Evolutionary conservation across 2,113 vertebrate species (phyloP).

Genomic region (Xiphophorus hellerii): DNA sequence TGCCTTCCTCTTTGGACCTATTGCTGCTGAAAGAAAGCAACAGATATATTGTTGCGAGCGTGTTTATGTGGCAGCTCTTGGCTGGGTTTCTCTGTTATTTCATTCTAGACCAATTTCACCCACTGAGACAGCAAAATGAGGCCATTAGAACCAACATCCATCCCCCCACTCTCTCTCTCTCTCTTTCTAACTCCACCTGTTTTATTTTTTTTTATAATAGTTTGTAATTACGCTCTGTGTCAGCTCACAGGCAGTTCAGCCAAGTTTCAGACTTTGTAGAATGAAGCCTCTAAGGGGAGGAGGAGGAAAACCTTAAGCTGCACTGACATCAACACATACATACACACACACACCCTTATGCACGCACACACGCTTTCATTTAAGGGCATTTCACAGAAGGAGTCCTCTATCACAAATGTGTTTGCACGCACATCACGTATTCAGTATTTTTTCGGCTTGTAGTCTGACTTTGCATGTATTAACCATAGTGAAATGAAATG

Average conservation of each 20-base stretch:
- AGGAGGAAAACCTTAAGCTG: constrained; percentile 4
- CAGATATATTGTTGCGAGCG: constrained; percentile 17
- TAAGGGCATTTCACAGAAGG: background rate
- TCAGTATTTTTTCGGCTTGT: background rate
- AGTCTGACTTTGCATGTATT: constrained; percentile 16
- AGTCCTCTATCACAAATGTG: background rate
- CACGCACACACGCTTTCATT: background rate
- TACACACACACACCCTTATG: too few relatives aligned
- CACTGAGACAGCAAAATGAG: constrained; percentile 4
- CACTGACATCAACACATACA: constrained; percentile 1
- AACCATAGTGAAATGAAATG: constrained; percentile 14
- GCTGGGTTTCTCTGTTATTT: constrained; percentile 22
- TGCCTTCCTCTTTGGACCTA: constrained; percentile 8
- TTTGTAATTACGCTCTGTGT: constrained; percentile 27
- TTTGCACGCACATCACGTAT: constrained; percentile 14
- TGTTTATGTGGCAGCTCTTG: constrained; percentile 10
- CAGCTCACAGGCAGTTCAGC: constrained; percentile 5
- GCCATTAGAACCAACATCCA: constrained; percentile 15
- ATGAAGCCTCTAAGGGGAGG: constrained; percentile 22
- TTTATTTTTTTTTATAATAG: constrained; percentile 1
- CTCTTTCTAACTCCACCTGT: background rate
- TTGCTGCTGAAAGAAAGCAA: constrained; percentile 25
- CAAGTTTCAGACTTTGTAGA: constrained; percentile 9
- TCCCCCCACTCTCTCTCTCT: background rate
- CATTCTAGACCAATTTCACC: constrained; percentile 14